Percentiles rank a stretch among this genome's conserved stretches.
Conservation (phyloP, 2,797 vertebrate genomes). For the Pantherophis alleghaniensis region DNA sequence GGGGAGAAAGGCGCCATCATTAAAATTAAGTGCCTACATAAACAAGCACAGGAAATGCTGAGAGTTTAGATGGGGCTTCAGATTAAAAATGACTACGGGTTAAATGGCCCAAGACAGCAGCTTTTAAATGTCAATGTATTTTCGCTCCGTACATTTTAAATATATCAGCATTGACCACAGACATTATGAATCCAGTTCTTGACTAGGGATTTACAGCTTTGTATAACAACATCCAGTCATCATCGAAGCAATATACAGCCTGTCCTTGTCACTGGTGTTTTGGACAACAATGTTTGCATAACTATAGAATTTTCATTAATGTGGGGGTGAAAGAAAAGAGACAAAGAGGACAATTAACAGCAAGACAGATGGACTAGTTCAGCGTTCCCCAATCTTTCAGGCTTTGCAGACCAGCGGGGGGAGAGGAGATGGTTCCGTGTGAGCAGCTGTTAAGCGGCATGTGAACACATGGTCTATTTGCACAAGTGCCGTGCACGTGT, state of each 20-base stretch:
- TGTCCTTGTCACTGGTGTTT: not conserved
- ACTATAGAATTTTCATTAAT: not conserved
- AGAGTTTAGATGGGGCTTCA: not conserved
- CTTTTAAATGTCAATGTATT: constrained; percentile 38
- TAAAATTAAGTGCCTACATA: not conserved
- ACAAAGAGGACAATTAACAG: not conserved
- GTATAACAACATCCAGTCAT: not conserved
- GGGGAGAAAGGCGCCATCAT: not conserved
- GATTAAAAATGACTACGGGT: constrained; percentile 16
- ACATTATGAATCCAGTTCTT: constrained; percentile 23
- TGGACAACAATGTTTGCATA: not conserved
- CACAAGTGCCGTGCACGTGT: no score
- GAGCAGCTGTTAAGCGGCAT: not conserved
- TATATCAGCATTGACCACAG: constrained; percentile 51
- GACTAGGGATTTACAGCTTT: not conserved
- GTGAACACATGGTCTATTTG: not conserved
- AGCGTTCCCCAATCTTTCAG: not conserved
- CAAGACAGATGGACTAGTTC: not conserved
- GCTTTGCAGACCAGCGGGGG: not conserved
- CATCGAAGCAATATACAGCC: not conserved
- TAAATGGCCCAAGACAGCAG: not conserved
- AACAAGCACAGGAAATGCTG: not conserved
- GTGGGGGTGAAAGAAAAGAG: not conserved
- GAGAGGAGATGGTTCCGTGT: not conserved
- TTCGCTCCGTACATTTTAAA: constrained; percentile 12